Percentiles rank a stretch among this genome's conserved stretches.
Conservation (phyloP, 2,888 invertebrate species). For the Pseudococcus longispinus region DNA sequence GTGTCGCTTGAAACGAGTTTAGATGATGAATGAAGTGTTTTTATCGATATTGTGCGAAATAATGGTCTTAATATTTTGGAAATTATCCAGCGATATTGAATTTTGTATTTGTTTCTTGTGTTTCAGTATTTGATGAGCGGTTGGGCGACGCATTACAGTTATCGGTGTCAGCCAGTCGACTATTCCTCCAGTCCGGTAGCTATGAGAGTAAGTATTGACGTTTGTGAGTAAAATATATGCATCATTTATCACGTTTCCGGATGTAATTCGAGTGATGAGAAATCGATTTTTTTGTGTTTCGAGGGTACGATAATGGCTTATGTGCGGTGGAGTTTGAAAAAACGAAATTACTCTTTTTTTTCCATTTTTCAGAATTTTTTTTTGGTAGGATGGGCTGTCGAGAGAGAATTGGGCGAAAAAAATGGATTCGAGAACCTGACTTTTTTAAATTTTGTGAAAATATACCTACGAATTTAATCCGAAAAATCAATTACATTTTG, state of each 20-base stretch:
- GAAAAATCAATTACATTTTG: too few species aligned
- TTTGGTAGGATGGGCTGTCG: too few species aligned
- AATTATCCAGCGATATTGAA: not conserved
- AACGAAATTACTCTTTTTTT: too few species aligned
- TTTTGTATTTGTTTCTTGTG: slow-evolving; percentile 45
- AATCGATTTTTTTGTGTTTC: too few species aligned
- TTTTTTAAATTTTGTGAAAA: too few species aligned
- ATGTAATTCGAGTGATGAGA: too few species aligned
- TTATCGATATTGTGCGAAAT: not conserved
- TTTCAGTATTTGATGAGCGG: slow-evolving; percentile 64
- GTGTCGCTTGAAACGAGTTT: not conserved
- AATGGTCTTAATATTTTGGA: not conserved
- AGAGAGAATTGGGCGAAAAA: too few species aligned
- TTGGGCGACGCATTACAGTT: slow-evolving; percentile 67
- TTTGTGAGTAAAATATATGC: not conserved
- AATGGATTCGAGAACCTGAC: too few species aligned
- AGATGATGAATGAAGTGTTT: not conserved
- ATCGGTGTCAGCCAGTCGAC: slow-evolving; percentile 69
- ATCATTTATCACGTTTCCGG: not conserved
- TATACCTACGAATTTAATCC: too few species aligned
- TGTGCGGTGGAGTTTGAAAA: too few species aligned
- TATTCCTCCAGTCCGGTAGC: slow-evolving; percentile 66
- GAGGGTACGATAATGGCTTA: too few species aligned
- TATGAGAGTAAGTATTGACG: slow-evolving; percentile 64
- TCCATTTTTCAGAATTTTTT: too few species aligned